Evolutionary conservation across 2,113 vertebrate species (phyloP).

Genomic region (Pristiophorus japonicus): DNA sequence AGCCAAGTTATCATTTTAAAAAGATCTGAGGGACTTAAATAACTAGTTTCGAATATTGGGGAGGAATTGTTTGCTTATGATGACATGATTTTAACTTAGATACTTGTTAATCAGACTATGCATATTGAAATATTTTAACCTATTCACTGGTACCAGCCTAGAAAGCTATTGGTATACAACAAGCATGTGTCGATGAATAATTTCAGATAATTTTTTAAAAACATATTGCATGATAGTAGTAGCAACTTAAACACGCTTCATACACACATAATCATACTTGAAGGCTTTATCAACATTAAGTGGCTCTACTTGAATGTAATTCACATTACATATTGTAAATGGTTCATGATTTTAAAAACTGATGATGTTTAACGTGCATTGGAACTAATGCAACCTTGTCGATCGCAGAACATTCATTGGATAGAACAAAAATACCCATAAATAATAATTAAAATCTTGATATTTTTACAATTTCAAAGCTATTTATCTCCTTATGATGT

Average conservation of each 20-base stretch:
- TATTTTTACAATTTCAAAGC: background rate
- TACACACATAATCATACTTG: background rate
- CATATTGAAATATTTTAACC: background rate
- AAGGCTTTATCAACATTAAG: background rate
- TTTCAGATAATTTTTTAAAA: background rate
- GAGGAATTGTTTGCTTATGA: background rate
- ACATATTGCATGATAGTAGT: background rate
- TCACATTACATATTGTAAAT: constrained; percentile 9
- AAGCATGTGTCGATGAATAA: background rate
- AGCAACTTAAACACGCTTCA: background rate
- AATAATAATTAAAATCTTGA: constrained; percentile 24
- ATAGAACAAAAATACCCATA: background rate
- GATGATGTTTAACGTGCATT: background rate
- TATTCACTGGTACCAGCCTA: background rate
- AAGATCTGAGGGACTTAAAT: background rate
- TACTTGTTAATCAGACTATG: background rate
- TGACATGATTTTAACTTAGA: background rate
- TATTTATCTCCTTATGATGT: background rate
- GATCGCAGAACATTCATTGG: background rate
- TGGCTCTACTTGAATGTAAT: background rate
- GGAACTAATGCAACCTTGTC: background rate
- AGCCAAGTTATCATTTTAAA: background rate
- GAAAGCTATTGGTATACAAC: background rate
- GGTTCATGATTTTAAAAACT: background rate
- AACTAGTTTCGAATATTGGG: background rate